Evolutionary conservation across 2,797 vertebrate genomes (phyloP).

Genomic region (Lutjanus argentimaculatus): DNA sequence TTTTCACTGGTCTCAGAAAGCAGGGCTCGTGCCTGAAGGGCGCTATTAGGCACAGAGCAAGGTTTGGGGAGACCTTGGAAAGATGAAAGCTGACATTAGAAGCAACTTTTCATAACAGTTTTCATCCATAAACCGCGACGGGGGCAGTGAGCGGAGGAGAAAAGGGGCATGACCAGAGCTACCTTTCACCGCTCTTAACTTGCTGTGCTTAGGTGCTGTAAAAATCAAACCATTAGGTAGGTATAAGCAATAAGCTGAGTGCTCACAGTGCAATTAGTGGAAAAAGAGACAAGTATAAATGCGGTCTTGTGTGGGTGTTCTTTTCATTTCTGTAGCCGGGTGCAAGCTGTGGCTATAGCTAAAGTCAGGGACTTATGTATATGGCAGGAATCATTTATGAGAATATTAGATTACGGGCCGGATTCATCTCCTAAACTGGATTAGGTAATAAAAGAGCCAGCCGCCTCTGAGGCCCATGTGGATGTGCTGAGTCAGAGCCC

Average conservation of each 20-base stretch:
- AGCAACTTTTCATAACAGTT: constrained; percentile 36
- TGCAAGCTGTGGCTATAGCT: constrained; percentile 58
- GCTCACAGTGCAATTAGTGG: constrained; percentile 52
- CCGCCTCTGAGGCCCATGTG: constrained; percentile 55
- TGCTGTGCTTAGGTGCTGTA: background rate
- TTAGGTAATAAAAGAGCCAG: constrained; percentile 83
- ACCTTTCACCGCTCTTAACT: constrained; percentile 13
- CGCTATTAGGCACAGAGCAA: constrained; percentile 42
- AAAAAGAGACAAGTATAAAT: constrained; percentile 42
- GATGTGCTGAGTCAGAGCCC: constrained; percentile 80
- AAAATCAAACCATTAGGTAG: constrained; percentile 36
- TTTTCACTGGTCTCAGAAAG: constrained; percentile 43
- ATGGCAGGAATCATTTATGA: constrained; percentile 77
- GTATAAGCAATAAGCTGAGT: constrained; percentile 18
- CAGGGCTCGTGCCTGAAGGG: constrained; percentile 47
- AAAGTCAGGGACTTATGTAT: constrained; percentile 81
- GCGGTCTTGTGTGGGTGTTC: constrained; percentile 28
- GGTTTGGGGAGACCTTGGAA: constrained; percentile 31
- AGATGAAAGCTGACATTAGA: constrained; percentile 46
- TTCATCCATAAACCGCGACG: constrained; percentile 20
- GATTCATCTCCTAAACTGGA: constrained; percentile 86
- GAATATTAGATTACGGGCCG: constrained; percentile 82
- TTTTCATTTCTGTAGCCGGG: constrained; percentile 47
- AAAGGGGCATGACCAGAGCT: background rate
- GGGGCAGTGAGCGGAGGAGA: background rate